phyloP scores from a whole-genome alignment of 2,888 invertebrate species.

The Caradrina kadenii region DNA sequence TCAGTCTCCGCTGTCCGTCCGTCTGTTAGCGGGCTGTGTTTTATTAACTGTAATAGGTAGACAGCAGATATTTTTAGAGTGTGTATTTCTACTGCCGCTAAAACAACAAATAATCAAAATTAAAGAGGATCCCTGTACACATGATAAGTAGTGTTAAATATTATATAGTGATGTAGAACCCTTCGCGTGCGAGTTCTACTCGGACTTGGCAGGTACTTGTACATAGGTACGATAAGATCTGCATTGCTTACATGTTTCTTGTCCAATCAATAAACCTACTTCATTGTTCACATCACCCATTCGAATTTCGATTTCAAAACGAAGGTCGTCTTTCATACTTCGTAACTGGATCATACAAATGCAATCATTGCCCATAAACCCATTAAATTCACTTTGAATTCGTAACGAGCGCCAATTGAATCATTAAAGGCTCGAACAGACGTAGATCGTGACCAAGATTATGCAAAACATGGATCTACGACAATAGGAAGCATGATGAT shows the following conservation, averaged over 20 bases:
- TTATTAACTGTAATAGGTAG: no score
- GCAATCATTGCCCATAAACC: constrained; percentile 79
- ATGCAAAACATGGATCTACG: constrained; percentile 82
- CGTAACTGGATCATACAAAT: constrained; percentile 84
- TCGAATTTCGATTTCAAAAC: constrained; percentile 84
- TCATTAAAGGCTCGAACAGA: constrained; percentile 77
- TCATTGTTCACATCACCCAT: constrained; percentile 69
- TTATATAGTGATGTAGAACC: no score
- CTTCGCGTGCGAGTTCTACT: no score
- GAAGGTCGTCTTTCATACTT: constrained; percentile 79
- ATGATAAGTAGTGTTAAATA: no score
- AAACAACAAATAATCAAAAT: no score
- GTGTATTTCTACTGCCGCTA: no score
- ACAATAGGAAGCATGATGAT: constrained; percentile 79
- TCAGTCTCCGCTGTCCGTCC: no score
- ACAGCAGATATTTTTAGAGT: no score
- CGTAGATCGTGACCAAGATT: constrained; percentile 82
- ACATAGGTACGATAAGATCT: constrained; percentile 30
- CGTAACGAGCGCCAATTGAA: constrained; percentile 80
- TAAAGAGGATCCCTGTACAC: no score
- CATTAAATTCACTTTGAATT: constrained; percentile 77
- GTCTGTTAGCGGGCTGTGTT: no score
- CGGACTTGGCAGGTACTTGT: neutral
- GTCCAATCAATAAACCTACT: constrained; percentile 34
- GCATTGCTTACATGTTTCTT: constrained; percentile 20